These are phyloP conservation scores for Limenitis camilla DNA, from an alignment of 2,888 invertebrate species.

Conservation along the genomic window DNA sequence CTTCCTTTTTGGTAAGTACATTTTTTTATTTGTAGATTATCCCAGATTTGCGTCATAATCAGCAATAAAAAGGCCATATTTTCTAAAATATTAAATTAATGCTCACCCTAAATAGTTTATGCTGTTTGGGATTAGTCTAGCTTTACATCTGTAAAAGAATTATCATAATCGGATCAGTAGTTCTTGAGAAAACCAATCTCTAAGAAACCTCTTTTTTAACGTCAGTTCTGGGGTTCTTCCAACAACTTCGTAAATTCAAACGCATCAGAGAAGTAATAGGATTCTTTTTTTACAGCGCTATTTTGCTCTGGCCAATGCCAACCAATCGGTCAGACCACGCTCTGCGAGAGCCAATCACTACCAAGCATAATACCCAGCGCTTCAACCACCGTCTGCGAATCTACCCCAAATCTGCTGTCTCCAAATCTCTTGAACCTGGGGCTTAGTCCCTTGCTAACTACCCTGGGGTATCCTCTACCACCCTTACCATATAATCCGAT, in stretches of 20 bases:
- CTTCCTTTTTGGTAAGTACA: slow-evolving; percentile 18
- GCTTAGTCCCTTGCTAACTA: background rate
- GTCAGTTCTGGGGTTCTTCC: no score
- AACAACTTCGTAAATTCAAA: no score
- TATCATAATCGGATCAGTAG: no score
- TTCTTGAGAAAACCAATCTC: no score
- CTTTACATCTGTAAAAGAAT: no score
- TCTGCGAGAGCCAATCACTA: slow-evolving; percentile 32
- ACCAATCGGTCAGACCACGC: slow-evolving; percentile 36
- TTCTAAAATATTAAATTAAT: no score
- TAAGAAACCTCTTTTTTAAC: no score
- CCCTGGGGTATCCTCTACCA: background rate
- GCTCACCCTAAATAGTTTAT: no score
- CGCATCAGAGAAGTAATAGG: no score
- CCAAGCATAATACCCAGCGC: slow-evolving; percentile 25
- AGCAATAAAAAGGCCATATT: no score
- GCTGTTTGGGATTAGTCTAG: no score
- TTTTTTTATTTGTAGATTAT: background rate
- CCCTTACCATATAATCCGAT: slow-evolving; percentile 6
- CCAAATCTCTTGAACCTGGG: background rate
- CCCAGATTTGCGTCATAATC: no score
- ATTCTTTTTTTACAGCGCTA: slow-evolving; percentile 34
- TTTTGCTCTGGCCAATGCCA: slow-evolving; percentile 38
- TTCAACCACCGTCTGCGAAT: slow-evolving; percentile 27
- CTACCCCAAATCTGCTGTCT: background rate